These are phyloP conservation scores for Drosophila prostipennis DNA, from an alignment of 2,888 invertebrate genomes.

Conservation along the genomic window DNA sequence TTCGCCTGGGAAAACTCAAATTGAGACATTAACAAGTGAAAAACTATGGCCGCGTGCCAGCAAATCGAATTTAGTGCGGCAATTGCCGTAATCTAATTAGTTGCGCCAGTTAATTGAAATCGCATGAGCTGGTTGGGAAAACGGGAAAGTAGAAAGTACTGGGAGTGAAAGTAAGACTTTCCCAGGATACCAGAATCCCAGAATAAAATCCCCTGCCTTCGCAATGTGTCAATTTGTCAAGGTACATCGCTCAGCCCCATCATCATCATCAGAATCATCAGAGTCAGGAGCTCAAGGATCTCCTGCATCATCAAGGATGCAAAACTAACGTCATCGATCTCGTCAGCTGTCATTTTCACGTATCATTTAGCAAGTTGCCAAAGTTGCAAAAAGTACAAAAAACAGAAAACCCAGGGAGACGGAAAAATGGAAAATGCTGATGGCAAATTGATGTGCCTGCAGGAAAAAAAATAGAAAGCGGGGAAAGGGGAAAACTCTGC, in stretches of 20 bases:
- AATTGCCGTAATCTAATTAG: conserved; percentile 73
- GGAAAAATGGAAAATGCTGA: conserved; percentile 48
- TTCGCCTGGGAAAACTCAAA: conserved; percentile 67
- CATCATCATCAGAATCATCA: conserved; percentile 38
- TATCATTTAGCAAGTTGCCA: conserved; percentile 82
- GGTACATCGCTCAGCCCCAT: conserved; percentile 70
- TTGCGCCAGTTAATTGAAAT: conserved; percentile 74
- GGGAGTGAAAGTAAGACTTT: conserved; percentile 4
- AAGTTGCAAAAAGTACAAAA: conserved; percentile 51
- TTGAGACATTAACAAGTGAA: conserved; percentile 49
- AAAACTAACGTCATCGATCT: conserved; percentile 83
- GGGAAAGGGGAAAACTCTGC: conserved; percentile 10
- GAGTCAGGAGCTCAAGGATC: conserved; percentile 35
- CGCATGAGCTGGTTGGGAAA: conserved; percentile 50
- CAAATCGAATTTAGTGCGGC: conserved; percentile 51
- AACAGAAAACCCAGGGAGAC: conserved; percentile 15
- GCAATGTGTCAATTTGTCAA: conserved; percentile 79
- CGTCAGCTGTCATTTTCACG: conserved; percentile 84
- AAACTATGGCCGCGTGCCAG: conserved; percentile 61
- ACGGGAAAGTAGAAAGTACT: not conserved
- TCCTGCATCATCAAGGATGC: conserved; percentile 58
- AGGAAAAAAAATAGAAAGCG: conserved; percentile 12
- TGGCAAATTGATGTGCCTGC: conserved; percentile 75
- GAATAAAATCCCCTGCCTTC: conserved; percentile 39
- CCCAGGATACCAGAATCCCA: not conserved